Conservation (phyloP, 2,888 invertebrate species). For the Noctuana brunneofusca region DNA sequence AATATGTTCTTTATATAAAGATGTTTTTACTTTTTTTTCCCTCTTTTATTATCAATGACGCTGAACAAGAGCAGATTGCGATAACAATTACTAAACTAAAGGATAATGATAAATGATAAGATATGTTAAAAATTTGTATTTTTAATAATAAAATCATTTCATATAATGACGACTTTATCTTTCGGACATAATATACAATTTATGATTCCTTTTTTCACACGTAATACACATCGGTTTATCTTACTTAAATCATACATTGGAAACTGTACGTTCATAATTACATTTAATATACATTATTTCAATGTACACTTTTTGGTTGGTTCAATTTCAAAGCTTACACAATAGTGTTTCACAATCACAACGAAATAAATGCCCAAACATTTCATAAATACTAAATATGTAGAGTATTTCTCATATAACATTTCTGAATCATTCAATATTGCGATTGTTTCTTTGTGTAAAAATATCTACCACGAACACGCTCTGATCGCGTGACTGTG, state of each 20-base stretch:
- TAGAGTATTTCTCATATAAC: constrained; percentile 34
- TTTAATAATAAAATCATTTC: constrained; percentile 35
- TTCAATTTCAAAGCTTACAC: constrained; percentile 33
- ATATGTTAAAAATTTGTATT: constrained; percentile 20
- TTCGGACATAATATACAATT: constrained; percentile 24
- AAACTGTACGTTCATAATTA: constrained; percentile 3
- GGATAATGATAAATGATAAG: constrained; percentile 31
- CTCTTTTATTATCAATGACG: background rate
- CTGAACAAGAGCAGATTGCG: background rate
- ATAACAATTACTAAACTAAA: constrained; percentile 5
- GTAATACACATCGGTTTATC: constrained; percentile 15
- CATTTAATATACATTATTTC: constrained; percentile 7
- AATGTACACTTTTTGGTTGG: constrained; percentile 26
- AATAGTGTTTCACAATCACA: constrained; percentile 29
- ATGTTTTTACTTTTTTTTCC: background rate
- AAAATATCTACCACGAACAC: constrained; percentile 32
- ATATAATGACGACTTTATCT: constrained; percentile 26
- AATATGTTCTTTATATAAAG: no score
- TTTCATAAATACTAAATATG: constrained; percentile 23
- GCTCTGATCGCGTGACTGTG: constrained; percentile 31
- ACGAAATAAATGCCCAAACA: constrained; percentile 31
- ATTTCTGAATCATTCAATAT: constrained; percentile 38
- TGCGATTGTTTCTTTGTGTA: constrained; percentile 39
- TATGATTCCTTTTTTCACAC: constrained; percentile 16
- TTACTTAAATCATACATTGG: constrained; percentile 8